These are phyloP conservation scores for Anoplophora glabripennis DNA, from an alignment of 1,140 invertebrate species.

Conservation along the genomic window DNA sequence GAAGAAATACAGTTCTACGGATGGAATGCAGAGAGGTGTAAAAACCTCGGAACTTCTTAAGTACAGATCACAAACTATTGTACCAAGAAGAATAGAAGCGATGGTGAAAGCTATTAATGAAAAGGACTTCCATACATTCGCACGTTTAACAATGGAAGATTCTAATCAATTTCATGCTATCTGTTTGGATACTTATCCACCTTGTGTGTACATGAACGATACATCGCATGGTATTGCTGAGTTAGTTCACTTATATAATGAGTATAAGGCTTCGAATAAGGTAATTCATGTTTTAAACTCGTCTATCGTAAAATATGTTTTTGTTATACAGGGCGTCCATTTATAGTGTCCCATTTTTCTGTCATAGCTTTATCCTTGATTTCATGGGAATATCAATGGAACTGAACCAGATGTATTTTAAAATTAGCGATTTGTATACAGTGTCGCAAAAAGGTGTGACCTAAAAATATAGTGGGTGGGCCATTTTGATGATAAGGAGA, in stretches of 20 bases:
- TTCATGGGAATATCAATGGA: no score
- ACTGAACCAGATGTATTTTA: no score
- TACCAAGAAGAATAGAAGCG: slow-evolving; percentile 67
- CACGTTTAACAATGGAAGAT: slow-evolving; percentile 93
- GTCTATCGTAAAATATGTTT: no score
- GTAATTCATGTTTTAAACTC: slow-evolving; percentile 55
- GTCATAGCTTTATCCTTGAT: no score
- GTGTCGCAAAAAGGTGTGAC: no score
- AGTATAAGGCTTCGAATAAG: slow-evolving; percentile 57
- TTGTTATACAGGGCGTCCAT: no score
- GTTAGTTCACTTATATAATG: slow-evolving; percentile 83
- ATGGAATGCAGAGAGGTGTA: slow-evolving; percentile 84
- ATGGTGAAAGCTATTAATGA: slow-evolving; percentile 74
- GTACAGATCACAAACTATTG: slow-evolving; percentile 67
- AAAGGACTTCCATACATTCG: slow-evolving; percentile 85
- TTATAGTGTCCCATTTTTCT: no score
- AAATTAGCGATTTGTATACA: no score
- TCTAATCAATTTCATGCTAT: slow-evolving; percentile 97
- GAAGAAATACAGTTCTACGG: slow-evolving; percentile 86
- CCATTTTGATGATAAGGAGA: no score
- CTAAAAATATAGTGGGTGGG: no score
- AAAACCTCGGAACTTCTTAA: slow-evolving; percentile 82
- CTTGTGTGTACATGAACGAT: slow-evolving; percentile 89
- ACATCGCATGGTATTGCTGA: slow-evolving; percentile 75
- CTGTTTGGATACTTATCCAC: slow-evolving; percentile 92